Percentiles rank a stretch among this genome's conserved stretches.
These are phyloP conservation scores for Lithosia quadra DNA, from an alignment of 2,888 invertebrate species.

Conservation along the genomic window DNA sequence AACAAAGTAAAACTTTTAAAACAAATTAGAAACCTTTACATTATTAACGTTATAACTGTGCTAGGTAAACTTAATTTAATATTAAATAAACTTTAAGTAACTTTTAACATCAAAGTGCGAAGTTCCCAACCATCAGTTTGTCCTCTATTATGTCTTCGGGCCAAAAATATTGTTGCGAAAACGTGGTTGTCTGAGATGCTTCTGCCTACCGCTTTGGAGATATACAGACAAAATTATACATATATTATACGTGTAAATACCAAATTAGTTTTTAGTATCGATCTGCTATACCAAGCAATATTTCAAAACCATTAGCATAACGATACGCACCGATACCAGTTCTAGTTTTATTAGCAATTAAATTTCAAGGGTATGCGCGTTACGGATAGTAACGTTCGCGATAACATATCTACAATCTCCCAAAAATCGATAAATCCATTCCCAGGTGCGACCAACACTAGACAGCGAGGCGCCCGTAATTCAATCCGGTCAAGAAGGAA, in stretches of 20 bases:
- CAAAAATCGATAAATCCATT: slow-evolving; percentile 46
- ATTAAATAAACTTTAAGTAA: not conserved
- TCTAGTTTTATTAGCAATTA: not conserved
- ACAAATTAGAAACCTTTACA: not conserved
- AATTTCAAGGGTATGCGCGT: not conserved
- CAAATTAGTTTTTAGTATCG: not conserved
- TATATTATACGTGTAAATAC: too few species aligned
- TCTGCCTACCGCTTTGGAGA: not conserved
- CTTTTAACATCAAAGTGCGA: not conserved
- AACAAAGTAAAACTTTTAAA: not conserved
- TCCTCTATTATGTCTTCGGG: not conserved
- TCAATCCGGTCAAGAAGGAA: slow-evolving; percentile 76
- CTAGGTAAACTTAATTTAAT: not conserved
- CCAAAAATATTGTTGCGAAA: not conserved
- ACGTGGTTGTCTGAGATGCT: not conserved
- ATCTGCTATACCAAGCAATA: not conserved
- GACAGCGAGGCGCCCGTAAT: slow-evolving; percentile 75
- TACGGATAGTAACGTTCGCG: slow-evolving; percentile 39
- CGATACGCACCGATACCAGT: not conserved
- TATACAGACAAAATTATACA: too few species aligned
- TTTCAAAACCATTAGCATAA: not conserved
- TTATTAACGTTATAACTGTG: not conserved
- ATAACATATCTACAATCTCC: slow-evolving; percentile 46
- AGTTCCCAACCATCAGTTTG: not conserved
- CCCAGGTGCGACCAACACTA: slow-evolving; percentile 63